Evolutionary conservation across 2,888 invertebrate genomes (phyloP).

Genomic region (Drosophila subquinaria): DNA sequence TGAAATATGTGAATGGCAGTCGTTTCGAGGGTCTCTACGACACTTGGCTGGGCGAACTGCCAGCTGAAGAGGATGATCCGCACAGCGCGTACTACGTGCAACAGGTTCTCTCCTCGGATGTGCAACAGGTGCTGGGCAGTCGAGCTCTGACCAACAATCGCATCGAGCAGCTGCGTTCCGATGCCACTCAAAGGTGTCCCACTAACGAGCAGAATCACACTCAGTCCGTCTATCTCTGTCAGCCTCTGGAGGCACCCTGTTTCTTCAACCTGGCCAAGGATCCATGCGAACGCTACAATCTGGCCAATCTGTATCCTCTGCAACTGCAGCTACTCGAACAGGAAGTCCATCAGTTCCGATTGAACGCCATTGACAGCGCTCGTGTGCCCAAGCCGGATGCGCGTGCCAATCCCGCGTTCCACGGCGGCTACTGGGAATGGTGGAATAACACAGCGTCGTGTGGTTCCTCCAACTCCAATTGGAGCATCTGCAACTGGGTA

Average conservation of each 20-base stretch:
- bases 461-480: not conserved
- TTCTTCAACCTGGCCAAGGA: constrained; percentile 86
- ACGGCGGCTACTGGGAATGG: constrained; percentile 87
- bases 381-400: constrained; percentile 86
- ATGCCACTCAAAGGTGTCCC: constrained; percentile 77
- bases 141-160: constrained; percentile 44
- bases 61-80: constrained; percentile 69
- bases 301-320: constrained; percentile 77
- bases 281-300: constrained; percentile 86
- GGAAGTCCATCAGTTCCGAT: constrained; percentile 85
- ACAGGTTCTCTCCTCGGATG: constrained; percentile 75
- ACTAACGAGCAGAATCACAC: constrained; percentile 38
- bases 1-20: constrained; percentile 84
- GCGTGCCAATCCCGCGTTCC: constrained; percentile 86
- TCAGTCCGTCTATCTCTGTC: constrained; percentile 69
- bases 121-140: constrained; percentile 60
- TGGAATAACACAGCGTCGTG: constrained; percentile 84
- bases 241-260: constrained; percentile 84
- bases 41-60: constrained; percentile 80
- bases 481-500: constrained; percentile 12
- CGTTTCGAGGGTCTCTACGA: constrained; percentile 72
- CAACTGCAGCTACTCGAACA: constrained; percentile 84
- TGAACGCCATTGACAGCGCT: constrained; percentile 84
- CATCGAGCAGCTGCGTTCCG: constrained; percentile 68
- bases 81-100: constrained; percentile 68